Conservation (phyloP, 2,113 vertebrate genomes). For the Bufo gargarizans region DNA sequence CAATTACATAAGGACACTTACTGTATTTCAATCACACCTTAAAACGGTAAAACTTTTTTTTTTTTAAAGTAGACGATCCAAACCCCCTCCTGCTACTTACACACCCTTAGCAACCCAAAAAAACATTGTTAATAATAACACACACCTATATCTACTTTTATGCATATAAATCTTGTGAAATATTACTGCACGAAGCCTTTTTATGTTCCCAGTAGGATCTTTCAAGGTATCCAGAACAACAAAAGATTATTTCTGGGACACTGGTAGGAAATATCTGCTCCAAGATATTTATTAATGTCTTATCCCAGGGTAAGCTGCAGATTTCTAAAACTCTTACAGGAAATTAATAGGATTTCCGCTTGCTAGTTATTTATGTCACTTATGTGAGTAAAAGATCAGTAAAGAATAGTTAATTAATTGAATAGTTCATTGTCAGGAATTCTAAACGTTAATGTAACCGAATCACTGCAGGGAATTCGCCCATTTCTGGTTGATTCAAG, state of each 20-base stretch:
- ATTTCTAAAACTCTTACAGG: constrained; percentile 55
- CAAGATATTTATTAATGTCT: constrained; percentile 55
- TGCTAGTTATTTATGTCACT: constrained; percentile 55
- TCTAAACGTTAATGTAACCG: constrained; percentile 14
- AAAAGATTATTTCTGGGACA: constrained; percentile 48
- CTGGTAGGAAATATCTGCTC: constrained; percentile 54
- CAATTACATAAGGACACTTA: neutral
- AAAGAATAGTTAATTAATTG: constrained; percentile 47
- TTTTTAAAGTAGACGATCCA: neutral
- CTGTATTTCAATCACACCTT: neutral
- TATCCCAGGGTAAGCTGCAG: constrained; percentile 55
- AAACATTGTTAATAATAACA: constrained; percentile 34
- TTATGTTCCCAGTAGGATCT: constrained; percentile 47
- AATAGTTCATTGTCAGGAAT: constrained; percentile 32
- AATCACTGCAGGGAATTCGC: neutral
- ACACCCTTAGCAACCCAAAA: constrained; percentile 11
- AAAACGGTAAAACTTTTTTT: neutral
- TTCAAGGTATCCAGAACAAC: constrained; percentile 46
- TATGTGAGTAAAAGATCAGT: constrained; percentile 40
- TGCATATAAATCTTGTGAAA: constrained; percentile 36
- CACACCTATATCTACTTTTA: constrained; percentile 31
- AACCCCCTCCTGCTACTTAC: neutral
- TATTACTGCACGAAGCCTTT: constrained; percentile 9
- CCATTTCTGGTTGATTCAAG: neutral
- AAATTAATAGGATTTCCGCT: constrained; percentile 58